Evolutionary conservation across 2,113 vertebrate genomes (phyloP).

Genomic region (Aspidoscelis tigris): DNA sequence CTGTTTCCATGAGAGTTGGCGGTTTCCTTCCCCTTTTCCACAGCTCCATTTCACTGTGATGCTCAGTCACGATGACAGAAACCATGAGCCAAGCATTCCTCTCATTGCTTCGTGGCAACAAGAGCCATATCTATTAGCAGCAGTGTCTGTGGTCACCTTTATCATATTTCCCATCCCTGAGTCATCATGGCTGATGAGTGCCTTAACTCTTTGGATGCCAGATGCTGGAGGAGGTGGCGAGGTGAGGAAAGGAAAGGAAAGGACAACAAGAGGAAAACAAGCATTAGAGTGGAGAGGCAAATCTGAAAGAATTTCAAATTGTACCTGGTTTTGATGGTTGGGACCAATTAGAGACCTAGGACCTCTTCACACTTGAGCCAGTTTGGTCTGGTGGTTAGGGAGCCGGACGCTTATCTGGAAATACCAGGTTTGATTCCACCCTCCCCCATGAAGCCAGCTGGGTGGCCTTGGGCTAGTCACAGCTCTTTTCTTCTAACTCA

Average conservation of each 20-base stretch:
- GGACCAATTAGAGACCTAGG: no score
- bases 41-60: neutral
- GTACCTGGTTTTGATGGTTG: no score
- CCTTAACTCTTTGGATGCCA: neutral
- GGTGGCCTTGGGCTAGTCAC: no score
- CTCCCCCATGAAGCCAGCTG: no score
- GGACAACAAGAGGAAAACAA: neutral
- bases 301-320: neutral
- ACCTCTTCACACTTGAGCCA: no score
- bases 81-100: neutral
- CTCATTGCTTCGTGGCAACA: neutral
- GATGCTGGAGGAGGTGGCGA: neutral
- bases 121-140: neutral
- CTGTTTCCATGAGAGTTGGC: slow-evolving; percentile 8
- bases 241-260: neutral
- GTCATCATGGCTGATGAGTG: slow-evolving; percentile 3
- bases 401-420: no score
- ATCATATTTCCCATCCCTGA: slow-evolving; percentile 6
- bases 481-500: no score
- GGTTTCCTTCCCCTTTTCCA: neutral
- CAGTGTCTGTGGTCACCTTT: neutral
- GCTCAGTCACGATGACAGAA: neutral
- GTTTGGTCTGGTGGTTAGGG: no score
- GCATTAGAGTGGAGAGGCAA: neutral
- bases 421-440: no score